A percentile compares a stretch with the other conserved stretches of the same genome.
These are phyloP conservation scores for Andricus quercusramuli DNA, from an alignment of 2,888 invertebrate genomes.

Conservation along the genomic window DNA sequence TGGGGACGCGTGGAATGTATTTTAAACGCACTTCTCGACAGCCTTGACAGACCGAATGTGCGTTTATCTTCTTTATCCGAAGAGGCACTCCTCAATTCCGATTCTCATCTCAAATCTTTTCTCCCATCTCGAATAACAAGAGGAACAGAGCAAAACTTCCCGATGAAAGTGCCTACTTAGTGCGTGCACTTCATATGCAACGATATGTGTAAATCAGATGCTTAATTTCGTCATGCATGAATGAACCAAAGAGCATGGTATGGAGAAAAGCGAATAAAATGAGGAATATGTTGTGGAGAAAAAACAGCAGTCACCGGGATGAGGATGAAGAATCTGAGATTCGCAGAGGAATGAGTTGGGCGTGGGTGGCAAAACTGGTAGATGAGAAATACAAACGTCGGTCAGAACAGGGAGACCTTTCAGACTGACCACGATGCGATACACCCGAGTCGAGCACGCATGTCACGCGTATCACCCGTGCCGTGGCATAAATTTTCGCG, in stretches of 20 bases:
- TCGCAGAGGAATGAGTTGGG: conserved; percentile 50
- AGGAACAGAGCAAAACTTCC: conserved; percentile 48
- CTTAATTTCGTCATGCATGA: conserved; percentile 67
- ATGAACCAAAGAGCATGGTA: conserved; percentile 15
- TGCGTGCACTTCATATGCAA: conserved; percentile 27
- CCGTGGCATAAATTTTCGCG: conserved; percentile 29
- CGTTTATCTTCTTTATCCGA: conserved; percentile 49
- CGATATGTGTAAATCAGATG: conserved; percentile 65
- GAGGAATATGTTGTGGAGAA: conserved; percentile 35
- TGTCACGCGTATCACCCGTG: conserved; percentile 42
- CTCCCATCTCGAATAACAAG: conserved; percentile 47
- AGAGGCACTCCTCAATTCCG: conserved; percentile 45
- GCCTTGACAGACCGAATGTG: conserved; percentile 46
- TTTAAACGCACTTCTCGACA: conserved; percentile 19
- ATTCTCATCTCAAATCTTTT: conserved; percentile 49
- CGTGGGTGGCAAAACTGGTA: conserved; percentile 74
- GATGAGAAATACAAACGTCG: conserved; percentile 75
- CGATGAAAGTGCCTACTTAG: conserved; percentile 48
- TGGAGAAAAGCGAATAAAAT: conserved; percentile 33
- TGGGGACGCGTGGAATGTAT: conserved; percentile 17
- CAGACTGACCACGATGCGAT: conserved; percentile 50
- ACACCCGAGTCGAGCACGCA: conserved; percentile 49
- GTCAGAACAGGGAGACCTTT: conserved; percentile 55
- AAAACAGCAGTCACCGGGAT: conserved; percentile 41
- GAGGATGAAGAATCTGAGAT: conserved; percentile 59